phyloP scores from a whole-genome alignment of 2,113 vertebrate genomes.

The Rhombomys opimus region DNA sequence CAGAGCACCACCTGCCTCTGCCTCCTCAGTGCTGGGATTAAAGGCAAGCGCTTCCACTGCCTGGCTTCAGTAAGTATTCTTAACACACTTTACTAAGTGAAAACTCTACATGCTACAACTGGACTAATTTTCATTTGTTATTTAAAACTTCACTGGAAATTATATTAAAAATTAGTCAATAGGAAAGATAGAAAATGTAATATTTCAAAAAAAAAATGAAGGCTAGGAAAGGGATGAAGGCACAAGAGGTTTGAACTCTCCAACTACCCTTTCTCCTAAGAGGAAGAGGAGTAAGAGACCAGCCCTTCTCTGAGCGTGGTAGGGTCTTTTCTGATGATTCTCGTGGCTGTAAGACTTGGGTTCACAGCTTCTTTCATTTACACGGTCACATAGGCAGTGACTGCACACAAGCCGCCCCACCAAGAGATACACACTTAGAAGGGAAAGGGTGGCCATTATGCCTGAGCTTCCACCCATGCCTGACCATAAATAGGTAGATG shows the following conservation, averaged over 20 bases:
- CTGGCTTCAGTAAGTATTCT: conserved; percentile 5
- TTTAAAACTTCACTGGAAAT: conserved; percentile 49
- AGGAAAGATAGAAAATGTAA: conserved; percentile 20
- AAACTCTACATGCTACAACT: background rate
- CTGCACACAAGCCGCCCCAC: background rate
- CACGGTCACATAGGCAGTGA: background rate
- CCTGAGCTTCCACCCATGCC: background rate
- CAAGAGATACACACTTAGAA: background rate
- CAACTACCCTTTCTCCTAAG: conserved; percentile 5
- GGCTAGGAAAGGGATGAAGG: conserved; percentile 53
- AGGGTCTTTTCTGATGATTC: background rate
- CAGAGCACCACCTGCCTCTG: background rate
- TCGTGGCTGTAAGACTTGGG: background rate
- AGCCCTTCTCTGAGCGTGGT: background rate
- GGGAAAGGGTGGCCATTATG: background rate
- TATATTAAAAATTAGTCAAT: background rate
- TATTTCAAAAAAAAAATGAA: background rate
- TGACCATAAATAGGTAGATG: background rate
- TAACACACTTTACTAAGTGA: conserved; percentile 32
- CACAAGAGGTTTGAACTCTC: conserved; percentile 39
- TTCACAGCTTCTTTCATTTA: background rate
- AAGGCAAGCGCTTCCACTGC: background rate
- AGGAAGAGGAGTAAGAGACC: background rate
- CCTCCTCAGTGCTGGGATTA: background rate
- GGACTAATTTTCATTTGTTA: conserved; percentile 14